Base-by-base conservation (phyloP, 2,797 vertebrate species). In the Anguilla megastoma region DNA sequence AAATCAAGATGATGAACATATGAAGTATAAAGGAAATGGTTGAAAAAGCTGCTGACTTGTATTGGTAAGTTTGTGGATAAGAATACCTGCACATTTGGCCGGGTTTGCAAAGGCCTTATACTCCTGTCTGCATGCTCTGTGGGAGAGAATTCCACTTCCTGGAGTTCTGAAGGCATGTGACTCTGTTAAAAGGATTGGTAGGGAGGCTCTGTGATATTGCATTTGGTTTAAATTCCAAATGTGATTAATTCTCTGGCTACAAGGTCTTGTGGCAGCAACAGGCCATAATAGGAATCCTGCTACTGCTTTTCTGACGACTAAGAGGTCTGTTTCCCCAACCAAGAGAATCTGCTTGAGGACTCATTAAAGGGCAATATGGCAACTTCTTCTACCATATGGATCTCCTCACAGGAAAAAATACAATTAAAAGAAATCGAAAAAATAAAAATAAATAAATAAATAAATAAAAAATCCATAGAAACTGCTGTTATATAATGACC, bases 91-190 rank as follows among this genome's bases (percentile, higher is more conserved):
- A 33, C 27, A 45, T 45, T 33, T 30, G 33, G 58, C 6, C 10
- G 9, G 3, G 21, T 41, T 33, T 48, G 16, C 3, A 12, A 69
- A 12, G 1, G 84, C 54, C 52, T 1, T 85, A 24, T 30, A 85
- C 18, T 27, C 52, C 83, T n/a, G 21, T 16, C 10, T 33, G 50
- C 27, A 27, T 12, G 30, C 83, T 27, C 50, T 85, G 54, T 36
- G 30, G 84, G 52, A 21, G 30, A 60, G 16, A 58, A 41, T 41
- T 85, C 84, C 84, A 85, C 84, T 60, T 85, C 54, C 27, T 8
- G 27, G 30, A 82, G 79, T 50, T 60, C 27, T 7, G 50, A 58
- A 33, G 83, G 21, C 24, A 6, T 41, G 52, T 56, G 9, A 50
- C 50, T 56, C n/a, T 27, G 33, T 56, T 33, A 82, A 16, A n/a